Percentiles rank a stretch among this genome's conserved stretches.
Evolutionary conservation across 2,797 vertebrate species (phyloP).

Genomic region (Characodon lateralis): DNA sequence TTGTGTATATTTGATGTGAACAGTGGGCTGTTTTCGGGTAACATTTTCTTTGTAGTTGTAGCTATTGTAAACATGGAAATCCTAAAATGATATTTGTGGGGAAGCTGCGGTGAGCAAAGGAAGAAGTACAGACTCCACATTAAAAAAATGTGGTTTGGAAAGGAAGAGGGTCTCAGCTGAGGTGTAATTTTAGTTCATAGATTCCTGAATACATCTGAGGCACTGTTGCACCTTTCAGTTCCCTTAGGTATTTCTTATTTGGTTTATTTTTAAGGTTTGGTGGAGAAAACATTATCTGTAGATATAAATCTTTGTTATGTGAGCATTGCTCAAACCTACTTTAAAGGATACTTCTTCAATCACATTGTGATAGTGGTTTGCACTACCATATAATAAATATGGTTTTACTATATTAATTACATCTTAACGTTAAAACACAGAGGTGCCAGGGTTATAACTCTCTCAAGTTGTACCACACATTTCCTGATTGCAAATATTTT

Average conservation of each 20-base stretch:
- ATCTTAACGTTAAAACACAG: conserved; percentile 81
- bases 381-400: conserved; percentile 79
- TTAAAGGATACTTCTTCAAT: conserved; percentile 23
- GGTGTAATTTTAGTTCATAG: conserved; percentile 38
- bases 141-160: conserved; percentile 62
- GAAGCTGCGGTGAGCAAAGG: conserved; percentile 53
- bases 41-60: conserved; percentile 4
- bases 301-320: conserved; percentile 6
- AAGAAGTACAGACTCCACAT: conserved; percentile 46
- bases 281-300: conserved; percentile 3
- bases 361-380: conserved; percentile 52
- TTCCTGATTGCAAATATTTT: conserved; percentile 81
- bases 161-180: conserved; percentile 55
- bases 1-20: conserved; percentile 18
- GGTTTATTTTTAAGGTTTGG: background rate
- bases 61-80: conserved; percentile 35
- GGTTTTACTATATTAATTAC: conserved; percentile 83
- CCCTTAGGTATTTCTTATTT: background rate
- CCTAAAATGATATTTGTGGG: conserved; percentile 41
- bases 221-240: background rate
- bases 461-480: conserved; percentile 76
- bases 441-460: conserved; percentile 76
- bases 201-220: background rate
- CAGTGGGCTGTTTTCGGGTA: conserved; percentile 10
- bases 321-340: conserved; percentile 5